Percentiles rank a stretch among this genome's conserved stretches.
phyloP scores from a whole-genome alignment of 2,888 invertebrate species.

The Nowickia ferox region DNA sequence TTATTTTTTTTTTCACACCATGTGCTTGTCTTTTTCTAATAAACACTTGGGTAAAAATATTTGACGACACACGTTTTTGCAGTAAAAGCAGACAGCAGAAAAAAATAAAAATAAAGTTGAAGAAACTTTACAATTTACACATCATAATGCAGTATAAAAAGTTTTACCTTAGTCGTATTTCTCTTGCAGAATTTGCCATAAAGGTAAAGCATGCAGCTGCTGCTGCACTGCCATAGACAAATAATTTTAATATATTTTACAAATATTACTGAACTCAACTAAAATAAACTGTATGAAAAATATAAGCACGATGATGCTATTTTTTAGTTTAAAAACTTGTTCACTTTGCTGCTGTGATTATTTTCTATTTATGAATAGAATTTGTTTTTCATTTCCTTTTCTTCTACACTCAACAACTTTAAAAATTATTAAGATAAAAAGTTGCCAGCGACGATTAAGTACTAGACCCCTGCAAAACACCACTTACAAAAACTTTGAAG shows the following conservation, averaged over 20 bases:
- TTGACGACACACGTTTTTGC: conserved; percentile 60
- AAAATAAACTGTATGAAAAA: conserved; percentile 11
- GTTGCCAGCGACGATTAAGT: neutral
- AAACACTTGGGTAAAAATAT: conserved; percentile 59
- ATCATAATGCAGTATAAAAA: conserved; percentile 66
- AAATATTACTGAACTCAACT: conserved; percentile 43
- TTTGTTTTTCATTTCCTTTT: neutral
- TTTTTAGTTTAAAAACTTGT: conserved; percentile 44
- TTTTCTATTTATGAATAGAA: conserved; percentile 17
- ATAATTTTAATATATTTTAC: conserved; percentile 56
- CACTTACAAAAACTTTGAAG: too few relatives aligned
- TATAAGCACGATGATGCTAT: conserved; percentile 29
- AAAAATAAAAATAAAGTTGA: neutral
- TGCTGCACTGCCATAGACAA: conserved; percentile 33
- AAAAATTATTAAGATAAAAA: conserved; percentile 38
- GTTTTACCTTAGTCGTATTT: conserved; percentile 29
- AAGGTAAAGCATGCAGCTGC: conserved; percentile 29
- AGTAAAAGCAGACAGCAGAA: neutral
- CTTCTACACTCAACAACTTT: conserved; percentile 16
- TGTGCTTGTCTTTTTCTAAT: conserved; percentile 1
- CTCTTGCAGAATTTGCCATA: conserved; percentile 14
- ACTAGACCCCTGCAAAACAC: too few relatives aligned
- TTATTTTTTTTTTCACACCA: conserved; percentile 49
- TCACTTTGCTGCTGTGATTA: conserved; percentile 21
- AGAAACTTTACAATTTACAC: conserved; percentile 55